Evolutionary conservation across 2,888 invertebrate genomes (phyloP), one percentile per base, ranked within the genome.

Genomic region (Nymphalis polychloros): DNA sequence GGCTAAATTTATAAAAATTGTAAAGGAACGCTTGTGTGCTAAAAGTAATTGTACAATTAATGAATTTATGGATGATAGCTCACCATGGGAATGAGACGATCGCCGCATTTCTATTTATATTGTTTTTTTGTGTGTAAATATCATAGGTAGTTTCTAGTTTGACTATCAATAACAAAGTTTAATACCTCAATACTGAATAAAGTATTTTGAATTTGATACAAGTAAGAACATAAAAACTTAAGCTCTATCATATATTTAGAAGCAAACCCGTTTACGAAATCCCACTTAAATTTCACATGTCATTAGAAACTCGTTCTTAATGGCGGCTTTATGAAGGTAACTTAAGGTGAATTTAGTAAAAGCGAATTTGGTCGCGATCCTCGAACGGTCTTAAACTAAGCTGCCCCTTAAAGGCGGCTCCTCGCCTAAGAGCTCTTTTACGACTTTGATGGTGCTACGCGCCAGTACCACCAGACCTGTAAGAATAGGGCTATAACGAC

Each of bases 321-420:
- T 57, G 41, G 5, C n/a, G 19, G 13, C 57, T 57, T 19, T 35
- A 19, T 57, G 41, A 35, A 41, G 35, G 57, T 8, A 57, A 57
- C 57, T 20, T 57, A 10, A 35, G 19, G 35, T 19, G 57, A 41
- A 57, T 57, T 57, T 41, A 57, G 57, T 57, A 10, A 35, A 57
- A 35, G 57, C 41, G 57, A 41, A 35, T 27, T 52, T 27, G 48
- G 48, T 46, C n/a, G 48, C 49, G 50, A 46, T 65, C 50, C 50
- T 59, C 13, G 49, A 59, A 59, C 63, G 59, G 41, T 64, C 55
- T 57, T 35, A n/a, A n/a, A 31, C 41, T 49, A 64, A 49, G 47
- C 59, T 50, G 50, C 50, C 27, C 57, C 31, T 27, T 46, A 52
- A 65, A 65, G 27, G 41, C 27, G 49, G 57, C 19, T 57, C 57